Base-by-base conservation (phyloP, 2,797 vertebrate genomes). In the Sebastes matsubarae region DNA sequence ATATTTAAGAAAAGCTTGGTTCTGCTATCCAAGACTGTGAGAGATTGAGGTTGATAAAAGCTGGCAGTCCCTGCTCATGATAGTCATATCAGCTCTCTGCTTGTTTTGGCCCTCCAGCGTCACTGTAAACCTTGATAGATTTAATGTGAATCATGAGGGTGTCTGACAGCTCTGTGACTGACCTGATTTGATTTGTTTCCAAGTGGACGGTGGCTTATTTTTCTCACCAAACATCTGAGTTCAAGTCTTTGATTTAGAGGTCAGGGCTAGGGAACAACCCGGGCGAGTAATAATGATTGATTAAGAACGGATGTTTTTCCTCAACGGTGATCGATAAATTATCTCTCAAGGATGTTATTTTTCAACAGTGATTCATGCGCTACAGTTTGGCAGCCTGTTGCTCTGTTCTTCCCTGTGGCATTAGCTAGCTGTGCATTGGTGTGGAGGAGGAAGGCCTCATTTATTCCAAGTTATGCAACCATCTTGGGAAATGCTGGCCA, bases 391-490 rank as follows among this genome's bases (percentile, higher is more conserved):
- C 85, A 81, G 87, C 91, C 90, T 94, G 93, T 91, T 93, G 91
- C 92, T 86, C 67, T 70, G 59, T 66, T 88, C 68, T 77, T 86
- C 86, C 88, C 84, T 68, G 82, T 84, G 89, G 88, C 85, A 81
- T 87, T 76, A 86, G 74, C 73, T 77, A 27, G 77, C 82, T 75
- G 89, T 86, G 85, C 82, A 87, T 76, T 88, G 84, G 87, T 89
- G 94, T 93, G 93, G 94, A 95, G 95, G 94, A 94, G 93, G 93
- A 89, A 92, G 82, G 87, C 87, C 92, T 93, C 75, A 89, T 94
- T 90, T 91, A 92, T 93, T 91, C 88, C 77, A 93, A 93, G 94
- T 95, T 95, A 96, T 87, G 93, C 92, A 96, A 96, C 89, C 84
- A 91, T 92, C 92, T 92, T 91, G 90, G 92, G 89, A 94, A 92